Base-by-base conservation (phyloP, 2,888 invertebrate genomes). In the Epirrhoe tristata region DNA sequence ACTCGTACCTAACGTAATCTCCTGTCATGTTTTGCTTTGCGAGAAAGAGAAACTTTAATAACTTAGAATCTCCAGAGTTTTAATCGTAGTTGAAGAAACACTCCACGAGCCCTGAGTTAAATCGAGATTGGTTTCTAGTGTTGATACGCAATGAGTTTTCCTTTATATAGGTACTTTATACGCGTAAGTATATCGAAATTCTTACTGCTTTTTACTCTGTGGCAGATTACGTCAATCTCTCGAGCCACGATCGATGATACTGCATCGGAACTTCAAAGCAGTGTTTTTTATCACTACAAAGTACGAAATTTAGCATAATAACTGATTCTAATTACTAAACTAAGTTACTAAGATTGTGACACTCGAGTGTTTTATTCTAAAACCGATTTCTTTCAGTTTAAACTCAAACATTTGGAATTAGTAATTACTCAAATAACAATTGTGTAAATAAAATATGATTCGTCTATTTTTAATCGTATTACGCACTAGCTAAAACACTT, bases 61-160 rank as follows among this genome's bases (percentile, higher is more conserved):
- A 43, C 39, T 43, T 12, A 43, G 39, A 24, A 24, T 24, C 24
- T 24, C 24, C 24, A 2, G 10, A 12, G 12, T 10, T 43, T 12
- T 12, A 12, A 8, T 7, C 1, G 12, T 43, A 43, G 39, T 43
- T 10, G 39, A 43, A 43, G 39, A 43, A 12, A 36, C 36, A 36
- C 24, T 24, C 24, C 24, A 24, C 36, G 8, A 8, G 39, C 62
- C 39, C 56, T 55, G 14, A 17, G 12, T 16, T 31, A 17, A 3
- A 50, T 34, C 14, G 32, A 39, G 32, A 43, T 57, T 39, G 51
- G 36, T n/a, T 24, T 24, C 3, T 24, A 24, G 24, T 24, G 24
- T 39, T 43, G 39, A 7, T 43, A 57, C 51, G 4, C 31, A 43
- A 46, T 56, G 24, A 43, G 34, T 17, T 52, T 62, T 50, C 31